Evolutionary conservation across 2,113 vertebrate species (phyloP).

Genomic region (Pristiophorus japonicus): DNA sequence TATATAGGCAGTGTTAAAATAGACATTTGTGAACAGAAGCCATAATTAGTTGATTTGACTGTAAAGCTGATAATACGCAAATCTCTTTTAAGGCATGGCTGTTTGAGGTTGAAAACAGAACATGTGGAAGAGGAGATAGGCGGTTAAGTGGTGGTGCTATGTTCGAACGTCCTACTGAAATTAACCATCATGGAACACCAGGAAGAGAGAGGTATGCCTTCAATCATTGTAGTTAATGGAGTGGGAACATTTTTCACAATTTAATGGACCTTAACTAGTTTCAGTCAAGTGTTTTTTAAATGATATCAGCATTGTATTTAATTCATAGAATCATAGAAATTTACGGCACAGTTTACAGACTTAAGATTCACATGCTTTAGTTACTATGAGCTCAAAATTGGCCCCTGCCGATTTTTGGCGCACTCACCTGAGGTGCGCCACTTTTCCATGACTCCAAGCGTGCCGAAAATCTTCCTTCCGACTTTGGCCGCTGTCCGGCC

Average conservation of each 20-base stretch:
- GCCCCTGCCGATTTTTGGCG: no score
- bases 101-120: conserved; percentile 93
- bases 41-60: background rate
- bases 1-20: background rate
- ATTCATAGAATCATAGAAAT: background rate
- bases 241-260: background rate
- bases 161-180: conserved; percentile 58
- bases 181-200: conserved; percentile 87
- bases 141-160: conserved; percentile 63
- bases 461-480: no score
- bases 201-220: conserved; percentile 86
- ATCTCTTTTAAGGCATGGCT: conserved; percentile 72
- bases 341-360: no score
- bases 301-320: background rate
- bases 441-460: no score
- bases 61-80: background rate
- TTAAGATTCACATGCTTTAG: background rate
- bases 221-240: background rate
- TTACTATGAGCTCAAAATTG: no score
- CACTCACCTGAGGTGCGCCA: no score
- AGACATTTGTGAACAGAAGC: background rate
- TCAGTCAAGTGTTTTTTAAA: background rate
- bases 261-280: background rate
- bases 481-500: no score
- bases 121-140: conserved; percentile 76